Evolutionary conservation across 1,140 invertebrate species (phyloP), one percentile per base, ranked within the genome.

Genomic region (Scaptomyza graminum): DNA sequence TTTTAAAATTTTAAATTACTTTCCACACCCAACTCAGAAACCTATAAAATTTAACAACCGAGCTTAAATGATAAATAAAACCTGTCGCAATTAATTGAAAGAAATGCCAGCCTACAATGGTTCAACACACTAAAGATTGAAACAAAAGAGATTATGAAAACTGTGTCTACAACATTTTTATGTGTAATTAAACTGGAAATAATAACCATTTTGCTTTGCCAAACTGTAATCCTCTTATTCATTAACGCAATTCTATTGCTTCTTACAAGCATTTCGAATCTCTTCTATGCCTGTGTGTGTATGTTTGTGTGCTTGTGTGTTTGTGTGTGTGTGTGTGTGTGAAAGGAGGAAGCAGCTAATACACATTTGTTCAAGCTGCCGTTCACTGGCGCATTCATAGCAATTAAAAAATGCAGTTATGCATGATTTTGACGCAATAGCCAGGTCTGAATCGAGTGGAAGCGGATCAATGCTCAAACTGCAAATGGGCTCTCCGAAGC

Each of bases 371-470:
- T 28, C 31, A 50, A 51, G 18, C 44, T 12, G 31, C 54, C 37
- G 22, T 12, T 47, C n/a, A 34, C 5, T 51, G 54, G 44, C 18
- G 44, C 79, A 74, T 83, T 75, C 61, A 65, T 67, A 52, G 68
- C 76, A 76, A 79, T 83, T 76, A 61, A 22, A 52, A 66, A 73
- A 71, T 76, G 72, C 77, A 76, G 72, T 76, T 80, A 60, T 80
- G 71, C 51, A 70, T 62, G 66, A 57, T 62, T 62, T 69, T 54
- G 69, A 65, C 47, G 59, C 64, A 68, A 67, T 55, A 22, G 22
- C 28, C 37, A 12, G 31, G 8, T n/a, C 28, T 15, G 43, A 73
- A 59, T 46, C 39, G 49, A 64, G 46, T 12, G 41, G 39, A 18
- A 55, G 16, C 51, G 41, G 51, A 9, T 52, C 25, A 44, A 13